phyloP scores from a whole-genome alignment of 2,113 vertebrate genomes.

The Redunca redunca region DNA sequence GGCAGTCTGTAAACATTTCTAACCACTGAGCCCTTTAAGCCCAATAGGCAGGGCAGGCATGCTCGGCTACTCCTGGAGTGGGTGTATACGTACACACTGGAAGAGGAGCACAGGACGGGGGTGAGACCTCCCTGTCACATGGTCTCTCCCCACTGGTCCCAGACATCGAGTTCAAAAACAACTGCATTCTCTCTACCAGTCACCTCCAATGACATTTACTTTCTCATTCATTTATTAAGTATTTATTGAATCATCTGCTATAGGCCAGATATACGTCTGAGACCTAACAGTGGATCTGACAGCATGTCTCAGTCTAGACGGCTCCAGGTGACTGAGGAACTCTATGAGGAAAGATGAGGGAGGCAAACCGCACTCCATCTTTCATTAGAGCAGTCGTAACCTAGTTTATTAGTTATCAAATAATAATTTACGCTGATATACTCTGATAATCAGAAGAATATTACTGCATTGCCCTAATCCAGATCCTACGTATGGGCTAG shows the following conservation, averaged over 20 bases:
- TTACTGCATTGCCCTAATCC: background rate
- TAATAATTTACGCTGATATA: background rate
- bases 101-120: background rate
- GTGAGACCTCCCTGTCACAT: background rate
- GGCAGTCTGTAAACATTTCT: background rate
- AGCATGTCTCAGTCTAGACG: background rate
- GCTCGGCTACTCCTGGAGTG: background rate
- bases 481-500: background rate
- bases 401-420: background rate
- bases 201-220: background rate
- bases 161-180: background rate
- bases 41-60: background rate
- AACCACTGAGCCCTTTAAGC: background rate
- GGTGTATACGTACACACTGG: rapidly evolving
- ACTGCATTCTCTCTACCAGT: background rate
- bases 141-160: background rate
- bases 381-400: background rate
- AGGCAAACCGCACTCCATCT: background rate
- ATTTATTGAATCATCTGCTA: background rate
- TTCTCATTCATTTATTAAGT: background rate
- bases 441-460: background rate
- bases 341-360: background rate
- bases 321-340: background rate
- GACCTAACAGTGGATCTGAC: background rate
- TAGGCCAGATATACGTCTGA: background rate